A percentile compares a stretch with the other conserved stretches of the same genome.
These are phyloP conservation scores for Falco berigora DNA, from an alignment of 2,797 vertebrate species.

Conservation along the genomic window DNA sequence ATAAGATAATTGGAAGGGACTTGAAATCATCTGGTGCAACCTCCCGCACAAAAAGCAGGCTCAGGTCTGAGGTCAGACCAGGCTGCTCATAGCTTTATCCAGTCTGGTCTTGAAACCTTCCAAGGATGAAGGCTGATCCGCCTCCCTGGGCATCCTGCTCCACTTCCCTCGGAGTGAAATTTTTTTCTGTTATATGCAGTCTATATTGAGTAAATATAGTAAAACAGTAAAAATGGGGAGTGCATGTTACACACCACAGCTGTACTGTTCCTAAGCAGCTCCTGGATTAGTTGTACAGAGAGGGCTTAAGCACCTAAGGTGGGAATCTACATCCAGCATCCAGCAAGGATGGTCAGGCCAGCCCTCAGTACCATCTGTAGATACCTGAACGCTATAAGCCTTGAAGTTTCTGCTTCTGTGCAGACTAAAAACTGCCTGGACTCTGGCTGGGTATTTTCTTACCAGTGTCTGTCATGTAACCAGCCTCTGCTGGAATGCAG, in stretches of 20 bases:
- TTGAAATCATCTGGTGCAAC: not conserved
- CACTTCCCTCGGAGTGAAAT: not conserved
- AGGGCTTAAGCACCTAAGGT: not conserved
- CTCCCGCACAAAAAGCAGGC: not conserved
- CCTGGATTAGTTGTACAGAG: not conserved
- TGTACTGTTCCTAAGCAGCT: not conserved
- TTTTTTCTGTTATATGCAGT: too few relatives aligned
- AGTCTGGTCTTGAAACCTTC: not conserved
- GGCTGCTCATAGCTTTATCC: not conserved
- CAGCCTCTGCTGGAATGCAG: not conserved
- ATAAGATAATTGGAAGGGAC: not conserved
- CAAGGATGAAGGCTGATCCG: not conserved
- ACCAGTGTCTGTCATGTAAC: not conserved
- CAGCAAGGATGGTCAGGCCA: not conserved
- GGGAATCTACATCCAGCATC: not conserved
- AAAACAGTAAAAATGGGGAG: not conserved
- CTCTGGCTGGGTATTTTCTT: not conserved
- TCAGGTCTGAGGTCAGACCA: not conserved
- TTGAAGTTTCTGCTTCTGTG: not conserved
- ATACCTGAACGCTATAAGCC: not conserved
- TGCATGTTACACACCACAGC: not conserved
- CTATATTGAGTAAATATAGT: not conserved
- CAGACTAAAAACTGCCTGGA: not conserved
- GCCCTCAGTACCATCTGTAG: not conserved
- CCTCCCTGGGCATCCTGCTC: not conserved